Evolutionary conservation across 2,888 invertebrate species (phyloP), one percentile per base, ranked within the genome.

Genomic region (Calameuta idolon): DNA sequence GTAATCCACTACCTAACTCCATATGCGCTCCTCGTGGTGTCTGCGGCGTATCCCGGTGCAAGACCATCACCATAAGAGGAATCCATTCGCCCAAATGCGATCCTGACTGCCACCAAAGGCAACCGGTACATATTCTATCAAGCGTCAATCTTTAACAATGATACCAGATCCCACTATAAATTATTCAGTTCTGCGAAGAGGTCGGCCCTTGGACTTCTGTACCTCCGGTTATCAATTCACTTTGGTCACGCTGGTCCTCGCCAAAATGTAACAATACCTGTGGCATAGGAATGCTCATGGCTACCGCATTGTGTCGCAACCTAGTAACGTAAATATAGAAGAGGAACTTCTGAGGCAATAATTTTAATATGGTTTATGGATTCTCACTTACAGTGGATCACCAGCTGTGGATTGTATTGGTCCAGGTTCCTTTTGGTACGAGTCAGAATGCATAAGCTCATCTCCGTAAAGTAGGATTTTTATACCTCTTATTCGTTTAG

Each of bases 361-460:
- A 79, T 78, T 80, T 78, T 82, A 80, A 77, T 79, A 37, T 68
- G 31, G 73, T 15, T 75, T 76, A 79, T 74, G 35, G 30, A 34
- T n/a, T 4, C 34, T 71, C 5, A 69, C 31, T 89, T 85, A 34
- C 79, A 92, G 92, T 40, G 88, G 87, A 71, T 81, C 84, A 74
- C 88, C 89, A 55, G 90, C 88, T 68, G 81, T 91, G 73, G 92
- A 92, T 82, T 92, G 92, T 76, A 86, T 92, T 74, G 92, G 92
- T 31, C 92, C 92, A 34, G 92, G 92, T 83, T 90, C 91, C 55
- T 90, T 89, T 81, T 92, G 92, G 92, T 92, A 89, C 69, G 30
- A 69, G n/a, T 31, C n/a, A 74, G 55, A 15, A 40, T 15, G 1
- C 5, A 5, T 15, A 15, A 40, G 40, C 15, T 15, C 40, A 40